A percentile compares a stretch with the other conserved stretches of the same genome.
Evolutionary conservation across 2,797 vertebrate genomes (phyloP).

Genomic region (Parauchenoglanis ngamensis): DNA sequence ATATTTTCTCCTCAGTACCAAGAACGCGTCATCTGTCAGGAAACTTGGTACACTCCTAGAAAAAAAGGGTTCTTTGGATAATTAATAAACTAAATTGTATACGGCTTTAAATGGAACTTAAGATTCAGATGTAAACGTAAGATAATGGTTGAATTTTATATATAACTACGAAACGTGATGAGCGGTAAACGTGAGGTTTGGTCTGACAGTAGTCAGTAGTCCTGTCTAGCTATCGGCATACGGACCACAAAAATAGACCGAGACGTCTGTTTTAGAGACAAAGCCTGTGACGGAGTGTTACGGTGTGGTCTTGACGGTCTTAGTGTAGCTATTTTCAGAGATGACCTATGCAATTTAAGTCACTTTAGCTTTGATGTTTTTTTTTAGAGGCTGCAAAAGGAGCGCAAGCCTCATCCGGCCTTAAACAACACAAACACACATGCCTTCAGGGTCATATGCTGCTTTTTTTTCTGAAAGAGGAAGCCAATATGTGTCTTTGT

Average conservation of each 20-base stretch:
- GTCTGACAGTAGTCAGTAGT: background rate
- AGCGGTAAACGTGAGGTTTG: too few species aligned
- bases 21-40: background rate
- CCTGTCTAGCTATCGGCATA: background rate
- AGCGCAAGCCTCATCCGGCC: background rate
- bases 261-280: background rate
- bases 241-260: background rate
- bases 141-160: background rate
- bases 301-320: background rate
- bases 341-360: background rate
- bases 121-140: background rate
- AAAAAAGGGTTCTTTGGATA: too few species aligned
- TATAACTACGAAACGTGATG: background rate
- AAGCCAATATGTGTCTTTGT: background rate
- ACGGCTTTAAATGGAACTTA: background rate
- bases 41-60: too few species aligned
- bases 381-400: background rate
- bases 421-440: conserved; percentile 9
- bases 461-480: background rate
- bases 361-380: conserved; percentile 21
- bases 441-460: background rate
- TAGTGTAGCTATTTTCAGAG: conserved; percentile 17
- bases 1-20: background rate
- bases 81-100: background rate
- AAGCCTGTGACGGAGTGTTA: background rate